Conservation (phyloP, 2,888 invertebrate species). For the Pinctada fucata region DNA sequence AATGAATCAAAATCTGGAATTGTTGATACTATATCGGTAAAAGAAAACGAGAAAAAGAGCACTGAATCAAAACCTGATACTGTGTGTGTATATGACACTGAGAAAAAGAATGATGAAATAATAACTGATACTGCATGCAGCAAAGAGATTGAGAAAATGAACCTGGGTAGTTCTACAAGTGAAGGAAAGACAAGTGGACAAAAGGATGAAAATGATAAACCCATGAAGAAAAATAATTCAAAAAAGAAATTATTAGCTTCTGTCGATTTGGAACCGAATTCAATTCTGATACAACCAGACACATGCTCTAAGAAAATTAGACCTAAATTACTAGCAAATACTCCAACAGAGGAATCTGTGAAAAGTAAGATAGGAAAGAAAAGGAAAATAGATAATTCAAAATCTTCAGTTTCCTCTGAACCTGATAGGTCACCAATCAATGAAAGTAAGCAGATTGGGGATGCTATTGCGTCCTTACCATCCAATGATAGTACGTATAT, state of each 20-base stretch:
- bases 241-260: slow-evolving; percentile 57
- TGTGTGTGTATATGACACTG: too few species aligned
- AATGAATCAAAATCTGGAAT: too few species aligned
- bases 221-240: slow-evolving; percentile 33
- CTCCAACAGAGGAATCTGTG: neutral
- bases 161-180: too few species aligned
- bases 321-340: slow-evolving; percentile 15
- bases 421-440: neutral
- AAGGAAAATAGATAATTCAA: slow-evolving; percentile 5
- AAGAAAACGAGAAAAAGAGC: too few species aligned
- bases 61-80: too few species aligned
- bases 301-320: slow-evolving; percentile 44
- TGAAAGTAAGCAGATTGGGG: neutral
- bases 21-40: too few species aligned
- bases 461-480: neutral
- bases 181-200: too few species aligned
- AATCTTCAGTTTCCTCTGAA: neutral
- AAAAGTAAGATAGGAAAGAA: neutral
- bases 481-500: neutral
- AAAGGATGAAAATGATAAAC: neutral
- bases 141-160: too few species aligned
- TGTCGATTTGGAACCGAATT: slow-evolving; percentile 50
- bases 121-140: too few species aligned
- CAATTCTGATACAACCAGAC: slow-evolving; percentile 46
- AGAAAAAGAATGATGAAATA: too few species aligned